Evolutionary conservation across 2,888 invertebrate species (phyloP), one percentile per base, ranked within the genome.

Genomic region (Griposia aprilina): DNA sequence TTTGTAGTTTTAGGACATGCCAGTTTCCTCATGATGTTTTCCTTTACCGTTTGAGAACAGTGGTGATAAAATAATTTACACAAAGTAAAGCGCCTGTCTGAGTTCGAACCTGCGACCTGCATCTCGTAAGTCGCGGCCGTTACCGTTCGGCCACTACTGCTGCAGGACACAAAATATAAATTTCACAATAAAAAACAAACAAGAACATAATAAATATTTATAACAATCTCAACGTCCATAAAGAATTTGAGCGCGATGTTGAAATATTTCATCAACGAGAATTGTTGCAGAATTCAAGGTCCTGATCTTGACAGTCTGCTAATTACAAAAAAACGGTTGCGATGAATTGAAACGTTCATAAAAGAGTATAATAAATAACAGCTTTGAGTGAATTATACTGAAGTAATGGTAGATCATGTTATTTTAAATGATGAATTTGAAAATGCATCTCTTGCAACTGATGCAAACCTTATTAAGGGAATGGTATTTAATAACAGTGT

Each of bases 271-370:
- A 77, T 68, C 78, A 84, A 65, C 55, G n/a, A 59, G 36, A 41
- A 71, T 30, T 74, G 70, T 77, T 87, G 80, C 81, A 77, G 71
- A 77, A 84, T 63, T 87, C 87, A 87, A 88, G 87, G 87, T 69
- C 81, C 68, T 74, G 78, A 67, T 84, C 78, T 84, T 87, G 87
- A 75, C 78, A 72, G 76, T 69, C 74, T 70, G 74, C 87, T 73
- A 76, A 60, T 79, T 81, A 62, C 36, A 74, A 86, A 63, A 86
- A 80, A 68, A 76, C 26, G 17, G 55, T 41, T 62, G 60, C 85
- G 60, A 75, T 78, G 62, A 74, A 76, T 69, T 79, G 74, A 50
- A 76, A 67, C 70, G 26, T 63, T 76, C 17, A 45, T 65, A 73
- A 77, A 65, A 66, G 8, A 82, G 65, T 30, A 59, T 60, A 59